phyloP scores from a whole-genome alignment of 2,113 vertebrate genomes.

The Channa maculata region DNA sequence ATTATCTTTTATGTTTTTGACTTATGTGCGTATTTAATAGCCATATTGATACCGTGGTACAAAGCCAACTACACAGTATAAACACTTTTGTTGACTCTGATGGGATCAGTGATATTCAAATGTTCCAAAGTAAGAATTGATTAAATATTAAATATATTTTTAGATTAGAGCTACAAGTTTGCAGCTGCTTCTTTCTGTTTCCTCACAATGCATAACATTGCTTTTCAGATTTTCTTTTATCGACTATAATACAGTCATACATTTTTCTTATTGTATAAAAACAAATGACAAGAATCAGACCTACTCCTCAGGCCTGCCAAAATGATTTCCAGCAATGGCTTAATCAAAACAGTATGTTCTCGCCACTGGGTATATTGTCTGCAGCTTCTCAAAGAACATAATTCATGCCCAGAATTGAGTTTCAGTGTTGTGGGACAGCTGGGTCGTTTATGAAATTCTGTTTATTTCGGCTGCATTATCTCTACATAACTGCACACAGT shows the following conservation, averaged over 20 bases:
- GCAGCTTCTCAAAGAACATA: conserved; percentile 16
- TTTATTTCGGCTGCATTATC: conserved; percentile 15
- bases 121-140: conserved; percentile 10
- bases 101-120: conserved; percentile 3
- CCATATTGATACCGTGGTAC: background rate
- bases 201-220: background rate
- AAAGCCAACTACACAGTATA: too few species aligned
- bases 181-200: background rate
- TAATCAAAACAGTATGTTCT: conserved; percentile 18
- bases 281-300: conserved; percentile 6
- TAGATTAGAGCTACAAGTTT: conserved; percentile 1
- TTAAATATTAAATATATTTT: conserved; percentile 13
- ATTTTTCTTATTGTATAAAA: conserved; percentile 19
- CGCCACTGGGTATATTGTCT: conserved; percentile 11
- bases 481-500: background rate
- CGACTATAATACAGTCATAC: background rate
- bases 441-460: conserved; percentile 6
- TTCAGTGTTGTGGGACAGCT: background rate
- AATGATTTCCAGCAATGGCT: conserved; percentile 8
- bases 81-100: conserved; percentile 1
- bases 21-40: too few species aligned
- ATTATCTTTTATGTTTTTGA: background rate
- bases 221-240: conserved; percentile 14
- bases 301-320: background rate
- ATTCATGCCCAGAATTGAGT: conserved; percentile 14